Evolutionary conservation across 1,140 invertebrate species (phyloP).

Genomic region (Neodiprion pinetum): DNA sequence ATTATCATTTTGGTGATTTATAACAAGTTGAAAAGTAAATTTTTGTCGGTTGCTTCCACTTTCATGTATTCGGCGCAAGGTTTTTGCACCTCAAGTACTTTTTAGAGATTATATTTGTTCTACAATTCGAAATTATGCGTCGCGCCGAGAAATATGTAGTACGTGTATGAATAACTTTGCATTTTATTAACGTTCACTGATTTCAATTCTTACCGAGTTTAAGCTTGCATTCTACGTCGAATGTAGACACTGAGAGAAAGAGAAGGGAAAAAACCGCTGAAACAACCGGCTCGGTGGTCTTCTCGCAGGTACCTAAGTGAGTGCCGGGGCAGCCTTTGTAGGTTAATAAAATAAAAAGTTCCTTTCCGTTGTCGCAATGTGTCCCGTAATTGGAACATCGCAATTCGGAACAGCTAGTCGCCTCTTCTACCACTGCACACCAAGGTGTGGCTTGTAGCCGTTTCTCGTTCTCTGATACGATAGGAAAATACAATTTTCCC

Average conservation of each 20-base stretch:
- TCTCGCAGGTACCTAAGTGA: neutral
- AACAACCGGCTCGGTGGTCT: neutral
- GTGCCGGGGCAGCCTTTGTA: neutral
- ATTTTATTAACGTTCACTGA: slow-evolving; percentile 20
- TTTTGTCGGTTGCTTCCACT: no score
- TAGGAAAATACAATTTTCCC: neutral
- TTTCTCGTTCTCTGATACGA: neutral
- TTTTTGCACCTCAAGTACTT: no score
- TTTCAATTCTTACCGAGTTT: neutral
- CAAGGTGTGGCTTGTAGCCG: no score
- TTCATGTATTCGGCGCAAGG: no score
- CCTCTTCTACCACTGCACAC: neutral
- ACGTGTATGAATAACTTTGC: slow-evolving; percentile 31
- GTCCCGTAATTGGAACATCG: slow-evolving; percentile 10
- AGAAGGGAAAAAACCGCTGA: neutral
- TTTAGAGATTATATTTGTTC: no score
- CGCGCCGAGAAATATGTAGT: neutral
- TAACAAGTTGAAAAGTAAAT: no score
- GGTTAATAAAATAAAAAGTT: slow-evolving; percentile 14
- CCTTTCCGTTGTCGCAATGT: neutral
- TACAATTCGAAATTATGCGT: no score
- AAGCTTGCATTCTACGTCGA: neutral
- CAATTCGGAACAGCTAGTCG: neutral
- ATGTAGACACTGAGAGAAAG: neutral
- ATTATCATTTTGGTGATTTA: no score